Conservation (phyloP, 2,113 vertebrate genomes). For the Eira barbara region DNA sequence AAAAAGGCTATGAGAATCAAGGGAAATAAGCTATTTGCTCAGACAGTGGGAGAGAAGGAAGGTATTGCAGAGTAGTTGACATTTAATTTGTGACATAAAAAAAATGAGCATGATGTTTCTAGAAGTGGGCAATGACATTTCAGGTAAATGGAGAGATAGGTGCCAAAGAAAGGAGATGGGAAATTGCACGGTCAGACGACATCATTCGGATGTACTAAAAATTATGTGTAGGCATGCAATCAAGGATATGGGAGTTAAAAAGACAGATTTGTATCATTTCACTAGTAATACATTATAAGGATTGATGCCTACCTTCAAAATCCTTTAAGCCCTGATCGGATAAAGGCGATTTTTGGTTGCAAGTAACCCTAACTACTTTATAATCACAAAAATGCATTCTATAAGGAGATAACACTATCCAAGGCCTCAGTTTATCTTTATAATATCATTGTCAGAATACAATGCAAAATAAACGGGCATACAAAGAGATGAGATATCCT, state of each 20-base stretch:
- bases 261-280: background rate
- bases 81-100: background rate
- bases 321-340: background rate
- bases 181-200: background rate
- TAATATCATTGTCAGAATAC: background rate
- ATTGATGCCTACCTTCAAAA: background rate
- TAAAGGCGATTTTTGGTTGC: background rate
- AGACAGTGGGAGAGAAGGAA: background rate
- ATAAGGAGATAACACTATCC: background rate
- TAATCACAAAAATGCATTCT: background rate
- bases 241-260: background rate
- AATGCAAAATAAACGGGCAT: background rate
- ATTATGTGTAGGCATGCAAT: background rate
- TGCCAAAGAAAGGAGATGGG: background rate
- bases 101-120: background rate
- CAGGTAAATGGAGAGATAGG: background rate
- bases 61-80: background rate
- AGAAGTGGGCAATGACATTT: background rate
- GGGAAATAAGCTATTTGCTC: constrained; percentile 11
- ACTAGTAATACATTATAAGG: background rate
- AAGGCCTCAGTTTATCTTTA: background rate
- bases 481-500: background rate
- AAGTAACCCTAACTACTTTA: background rate
- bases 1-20: background rate
- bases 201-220: background rate